Evolutionary conservation across 2,113 vertebrate species (phyloP).

Genomic region (Vulpes vulpes): DNA sequence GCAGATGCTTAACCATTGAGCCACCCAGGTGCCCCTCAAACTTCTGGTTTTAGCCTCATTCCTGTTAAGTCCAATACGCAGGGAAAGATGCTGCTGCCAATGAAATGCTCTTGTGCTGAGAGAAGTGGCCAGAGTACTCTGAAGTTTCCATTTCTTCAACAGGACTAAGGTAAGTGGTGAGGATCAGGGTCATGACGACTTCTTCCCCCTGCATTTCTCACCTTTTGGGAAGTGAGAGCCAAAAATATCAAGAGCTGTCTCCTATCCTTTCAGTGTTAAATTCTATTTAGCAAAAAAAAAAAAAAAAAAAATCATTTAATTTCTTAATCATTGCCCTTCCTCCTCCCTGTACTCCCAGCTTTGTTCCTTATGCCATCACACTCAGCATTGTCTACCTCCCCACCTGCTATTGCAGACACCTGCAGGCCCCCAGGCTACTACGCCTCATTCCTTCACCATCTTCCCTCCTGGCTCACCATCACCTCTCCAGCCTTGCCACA

Average conservation of each 20-base stretch:
- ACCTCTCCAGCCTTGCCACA: background rate
- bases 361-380: background rate
- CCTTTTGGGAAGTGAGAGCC: background rate
- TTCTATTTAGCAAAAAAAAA: background rate
- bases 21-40: too few species aligned
- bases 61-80: background rate
- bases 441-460: background rate
- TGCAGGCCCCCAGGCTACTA: rapidly evolving
- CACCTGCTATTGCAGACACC: background rate
- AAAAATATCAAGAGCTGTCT: background rate
- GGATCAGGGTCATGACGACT: background rate
- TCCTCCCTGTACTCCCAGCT: background rate
- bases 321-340: background rate
- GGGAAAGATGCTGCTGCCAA: background rate
- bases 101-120: background rate
- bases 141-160: background rate
- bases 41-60: background rate
- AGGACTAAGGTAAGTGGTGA: background rate
- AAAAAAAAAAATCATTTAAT: background rate
- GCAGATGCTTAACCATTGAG: too few species aligned
- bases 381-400: rapidly evolving
- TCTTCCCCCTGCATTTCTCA: background rate
- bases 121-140: background rate
- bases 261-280: background rate
- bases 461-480: background rate